Evolutionary conservation across 2,113 vertebrate genomes (phyloP).

Genomic region (Fulmarus glacialis): DNA sequence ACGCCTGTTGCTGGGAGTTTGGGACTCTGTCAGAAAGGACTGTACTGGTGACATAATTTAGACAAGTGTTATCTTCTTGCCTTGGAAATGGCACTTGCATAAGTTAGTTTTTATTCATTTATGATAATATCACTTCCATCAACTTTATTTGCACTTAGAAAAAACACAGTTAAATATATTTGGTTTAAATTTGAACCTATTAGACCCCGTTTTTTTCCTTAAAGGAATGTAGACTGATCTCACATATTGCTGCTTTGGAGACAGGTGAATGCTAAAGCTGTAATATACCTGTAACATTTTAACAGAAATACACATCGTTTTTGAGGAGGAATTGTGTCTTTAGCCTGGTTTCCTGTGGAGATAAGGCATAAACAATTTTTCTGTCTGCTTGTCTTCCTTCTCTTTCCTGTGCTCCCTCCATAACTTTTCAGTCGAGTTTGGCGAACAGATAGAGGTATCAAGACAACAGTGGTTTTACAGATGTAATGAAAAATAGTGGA

Average conservation of each 20-base stretch:
- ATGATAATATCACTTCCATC: not conserved
- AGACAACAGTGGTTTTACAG: not conserved
- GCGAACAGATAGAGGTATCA: not conserved
- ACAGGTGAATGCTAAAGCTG: not conserved
- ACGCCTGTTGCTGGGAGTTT: rapidly evolving
- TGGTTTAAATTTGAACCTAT: slow-evolving; percentile 13
- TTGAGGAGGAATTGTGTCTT: not conserved
- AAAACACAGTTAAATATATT: not conserved
- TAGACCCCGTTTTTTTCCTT: not conserved
- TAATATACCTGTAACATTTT: not conserved
- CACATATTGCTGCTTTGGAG: slow-evolving; percentile 41
- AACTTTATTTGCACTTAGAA: not conserved
- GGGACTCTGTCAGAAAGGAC: not conserved
- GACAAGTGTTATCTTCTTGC: not conserved
- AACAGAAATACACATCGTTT: slow-evolving; percentile 10
- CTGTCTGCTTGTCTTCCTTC: not conserved
- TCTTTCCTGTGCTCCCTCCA: not conserved
- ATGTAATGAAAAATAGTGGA: not conserved
- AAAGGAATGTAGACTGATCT: not conserved
- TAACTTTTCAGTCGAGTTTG: not conserved
- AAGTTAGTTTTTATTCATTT: not conserved
- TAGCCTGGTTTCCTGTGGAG: not conserved
- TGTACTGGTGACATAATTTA: not conserved
- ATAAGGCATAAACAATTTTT: not conserved
- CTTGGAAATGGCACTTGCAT: not conserved